A percentile compares a stretch with the other conserved stretches of the same genome.
phyloP scores from a whole-genome alignment of 92 coral and sea anemone genomes.

The Parazoanthus swiftii region DNA sequence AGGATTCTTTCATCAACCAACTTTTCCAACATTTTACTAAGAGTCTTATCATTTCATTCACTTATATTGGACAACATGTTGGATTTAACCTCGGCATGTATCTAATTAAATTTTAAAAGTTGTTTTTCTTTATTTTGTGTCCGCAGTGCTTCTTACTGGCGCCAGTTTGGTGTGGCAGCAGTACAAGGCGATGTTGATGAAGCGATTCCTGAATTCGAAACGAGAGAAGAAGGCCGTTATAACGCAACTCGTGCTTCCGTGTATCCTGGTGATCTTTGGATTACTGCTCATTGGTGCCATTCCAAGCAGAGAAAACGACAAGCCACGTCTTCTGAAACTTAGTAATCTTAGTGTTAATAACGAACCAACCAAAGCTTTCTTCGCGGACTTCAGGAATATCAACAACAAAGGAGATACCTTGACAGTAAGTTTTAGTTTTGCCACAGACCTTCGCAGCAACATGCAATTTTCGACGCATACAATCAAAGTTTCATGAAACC shows the following conservation, averaged over 20 bases:
- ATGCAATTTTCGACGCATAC: too few relatives aligned
- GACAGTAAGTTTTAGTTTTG: neutral
- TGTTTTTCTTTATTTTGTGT: constrained; percentile 1
- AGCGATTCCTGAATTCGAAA: constrained; percentile 87
- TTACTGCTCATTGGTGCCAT: constrained; percentile 61
- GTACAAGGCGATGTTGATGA: constrained; percentile 92
- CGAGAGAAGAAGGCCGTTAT: constrained; percentile 89
- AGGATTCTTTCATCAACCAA: too few relatives aligned
- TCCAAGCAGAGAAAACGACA: constrained; percentile 64
- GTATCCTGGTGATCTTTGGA: constrained; percentile 78
- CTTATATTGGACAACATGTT: neutral
- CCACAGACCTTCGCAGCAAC: too few relatives aligned
- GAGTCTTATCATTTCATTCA: neutral
- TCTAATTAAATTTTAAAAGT: neutral
- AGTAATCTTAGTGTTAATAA: constrained; percentile 75
- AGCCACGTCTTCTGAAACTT: constrained; percentile 81
- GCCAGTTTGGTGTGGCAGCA: constrained; percentile 77
- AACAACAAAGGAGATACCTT: constrained; percentile 18
- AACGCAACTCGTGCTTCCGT: constrained; percentile 82
- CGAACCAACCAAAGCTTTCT: constrained; percentile 60
- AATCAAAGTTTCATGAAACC: too few relatives aligned
- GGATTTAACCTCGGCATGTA: neutral
- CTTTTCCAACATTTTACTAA: neutral
- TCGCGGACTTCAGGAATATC: constrained; percentile 68
- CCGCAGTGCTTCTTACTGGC: constrained; percentile 76